Evolutionary conservation across 1,140 invertebrate species (phyloP), one percentile per base, ranked within the genome.

Genomic region (Idris sp.): DNA sequence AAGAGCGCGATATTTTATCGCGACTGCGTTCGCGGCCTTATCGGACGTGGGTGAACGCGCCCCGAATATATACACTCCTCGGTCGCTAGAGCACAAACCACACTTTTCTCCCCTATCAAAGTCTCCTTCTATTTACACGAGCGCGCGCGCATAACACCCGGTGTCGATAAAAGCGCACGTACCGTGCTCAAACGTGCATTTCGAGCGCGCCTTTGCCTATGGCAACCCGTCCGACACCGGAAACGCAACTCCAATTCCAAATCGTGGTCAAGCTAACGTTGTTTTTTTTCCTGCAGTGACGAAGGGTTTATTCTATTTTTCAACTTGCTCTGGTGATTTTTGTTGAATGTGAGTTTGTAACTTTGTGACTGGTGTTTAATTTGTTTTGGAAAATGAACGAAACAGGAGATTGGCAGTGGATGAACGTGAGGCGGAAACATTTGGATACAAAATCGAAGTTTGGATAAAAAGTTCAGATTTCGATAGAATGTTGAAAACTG

Each of bases 81-180:
- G 48, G 54, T 49, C 36, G 10, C 54, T 49, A n/a, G 49, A 26
- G 28, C 48, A 33, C 38, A 44, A 41, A 61, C 58, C 61, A 11
- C 44, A 8, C 43, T 14, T 11, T 19, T 11, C 19, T 0, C 10
- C 18, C 22, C 1, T 51, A 6, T 31, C 36, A 8, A 30, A 6
- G 15, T 36, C 53, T 61, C 40, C 25, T 16, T 61, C 44, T 71
- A 28, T 69, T 67, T 71, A 28, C 36, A 51, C 46, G 74, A 59
- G 77, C 69, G 67, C 79, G 72, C 64, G 77, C 74, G 78, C 67
- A 69, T 74, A 73, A 78, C 71, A 79, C 68, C 76, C 41, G 58
- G 79, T 76, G 61, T 77, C 77, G 79, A 86, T 86, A 85, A 85
- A 85, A 86, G 79, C 81, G 73, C 67, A 79, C 77, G 74, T 73